Percentiles rank a stretch among this genome's conserved stretches.
These are phyloP conservation scores for Zosterops hypoxanthus DNA, from an alignment of 2,113 vertebrate genomes.

Conservation along the genomic window DNA sequence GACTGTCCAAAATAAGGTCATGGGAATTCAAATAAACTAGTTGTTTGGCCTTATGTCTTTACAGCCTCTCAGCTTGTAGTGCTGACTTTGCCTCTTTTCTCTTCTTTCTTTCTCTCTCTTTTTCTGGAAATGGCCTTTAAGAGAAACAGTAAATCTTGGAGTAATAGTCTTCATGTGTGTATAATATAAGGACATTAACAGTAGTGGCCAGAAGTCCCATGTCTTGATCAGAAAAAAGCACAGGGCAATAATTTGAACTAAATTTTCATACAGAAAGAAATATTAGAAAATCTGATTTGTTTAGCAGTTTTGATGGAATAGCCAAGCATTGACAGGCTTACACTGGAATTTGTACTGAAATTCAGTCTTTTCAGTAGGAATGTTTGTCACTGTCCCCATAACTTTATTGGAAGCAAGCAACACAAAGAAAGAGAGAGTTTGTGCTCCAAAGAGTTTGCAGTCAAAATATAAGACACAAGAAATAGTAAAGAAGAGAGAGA, in stretches of 20 bases:
- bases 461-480: not conserved
- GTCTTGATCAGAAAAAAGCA: not conserved
- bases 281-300: not conserved
- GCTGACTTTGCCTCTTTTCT: not conserved
- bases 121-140: not conserved
- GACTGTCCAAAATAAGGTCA: not conserved
- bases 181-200: not conserved
- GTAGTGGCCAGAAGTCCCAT: not conserved
- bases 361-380: not conserved
- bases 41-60: not conserved
- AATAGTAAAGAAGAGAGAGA: not conserved
- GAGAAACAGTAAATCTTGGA: not conserved
- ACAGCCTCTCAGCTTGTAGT: not conserved
- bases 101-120: not conserved
- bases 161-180: not conserved
- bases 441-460: not conserved
- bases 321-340: not conserved
- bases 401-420: not conserved
- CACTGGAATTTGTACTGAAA: not conserved
- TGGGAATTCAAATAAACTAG: not conserved
- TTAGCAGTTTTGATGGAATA: not conserved
- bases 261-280: not conserved
- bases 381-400: not conserved
- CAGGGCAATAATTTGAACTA: not conserved
- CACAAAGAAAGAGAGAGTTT: not conserved